phyloP scores from a whole-genome alignment of 2,797 vertebrate species.

The Diceros bicornis region DNA sequence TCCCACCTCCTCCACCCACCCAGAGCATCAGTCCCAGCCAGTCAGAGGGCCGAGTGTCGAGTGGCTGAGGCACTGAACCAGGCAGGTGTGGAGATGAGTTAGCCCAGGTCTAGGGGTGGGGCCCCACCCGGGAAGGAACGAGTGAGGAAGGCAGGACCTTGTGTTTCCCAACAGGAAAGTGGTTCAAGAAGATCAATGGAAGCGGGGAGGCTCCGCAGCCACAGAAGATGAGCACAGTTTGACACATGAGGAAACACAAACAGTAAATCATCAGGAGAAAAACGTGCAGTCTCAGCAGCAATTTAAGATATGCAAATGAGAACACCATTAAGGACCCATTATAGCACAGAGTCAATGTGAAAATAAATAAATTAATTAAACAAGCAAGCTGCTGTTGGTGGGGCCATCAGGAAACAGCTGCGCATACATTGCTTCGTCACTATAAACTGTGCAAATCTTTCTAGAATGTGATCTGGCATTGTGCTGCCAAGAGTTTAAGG shows the following conservation, averaged over 20 bases:
- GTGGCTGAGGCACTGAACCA: not conserved
- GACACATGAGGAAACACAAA: slow-evolving; percentile 66
- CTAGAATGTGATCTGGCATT: slow-evolving; percentile 21
- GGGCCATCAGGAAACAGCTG: slow-evolving; percentile 9
- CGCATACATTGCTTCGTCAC: not conserved
- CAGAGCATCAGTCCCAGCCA: not conserved
- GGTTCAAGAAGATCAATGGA: not conserved
- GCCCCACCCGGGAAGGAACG: not conserved
- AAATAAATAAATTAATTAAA: slow-evolving; percentile 79
- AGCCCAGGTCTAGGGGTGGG: not conserved
- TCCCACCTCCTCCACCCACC: not conserved
- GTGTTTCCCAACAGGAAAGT: slow-evolving; percentile 39
- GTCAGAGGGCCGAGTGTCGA: not conserved
- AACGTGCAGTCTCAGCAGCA: slow-evolving; percentile 73
- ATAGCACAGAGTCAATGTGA: slow-evolving; percentile 16
- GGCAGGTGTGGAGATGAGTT: not conserved
- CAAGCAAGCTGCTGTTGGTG: slow-evolving; percentile 49
- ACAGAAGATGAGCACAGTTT: slow-evolving; percentile 21
- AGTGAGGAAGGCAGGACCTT: not conserved
- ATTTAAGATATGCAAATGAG: slow-evolving; percentile 75
- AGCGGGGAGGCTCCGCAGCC: not conserved
- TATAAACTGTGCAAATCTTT: not conserved
- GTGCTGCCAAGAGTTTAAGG: not conserved
- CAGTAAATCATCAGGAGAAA: slow-evolving; percentile 62
- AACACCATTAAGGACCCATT: slow-evolving; percentile 67